Percentiles rank a stretch among this genome's conserved stretches.
These are phyloP conservation scores for Origma solitaria DNA, from an alignment of 2,113 vertebrate genomes.

Conservation along the genomic window DNA sequence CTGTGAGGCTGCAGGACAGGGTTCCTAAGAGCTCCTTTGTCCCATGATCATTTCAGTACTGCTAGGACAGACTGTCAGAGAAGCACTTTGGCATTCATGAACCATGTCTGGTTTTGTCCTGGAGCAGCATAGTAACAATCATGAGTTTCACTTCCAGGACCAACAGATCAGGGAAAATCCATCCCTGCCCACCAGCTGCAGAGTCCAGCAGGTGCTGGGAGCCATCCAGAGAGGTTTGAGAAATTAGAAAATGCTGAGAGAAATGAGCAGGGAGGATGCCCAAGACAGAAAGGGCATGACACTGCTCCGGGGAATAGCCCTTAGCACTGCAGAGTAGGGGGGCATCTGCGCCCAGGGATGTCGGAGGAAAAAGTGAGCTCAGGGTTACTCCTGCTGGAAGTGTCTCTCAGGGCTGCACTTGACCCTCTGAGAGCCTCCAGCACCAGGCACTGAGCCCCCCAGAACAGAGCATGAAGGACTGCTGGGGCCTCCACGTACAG, in stretches of 20 bases:
- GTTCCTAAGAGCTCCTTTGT: neutral
- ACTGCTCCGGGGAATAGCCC: neutral
- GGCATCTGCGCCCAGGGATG: neutral
- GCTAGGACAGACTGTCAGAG: neutral
- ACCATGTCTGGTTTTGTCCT: neutral
- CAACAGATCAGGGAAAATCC: neutral
- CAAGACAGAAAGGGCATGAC: neutral
- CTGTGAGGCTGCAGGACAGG: neutral
- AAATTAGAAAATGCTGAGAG: neutral
- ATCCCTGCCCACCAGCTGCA: neutral
- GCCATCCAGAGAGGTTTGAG: neutral
- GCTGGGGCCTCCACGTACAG: neutral
- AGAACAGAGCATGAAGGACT: neutral
- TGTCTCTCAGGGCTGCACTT: rapidly evolving
- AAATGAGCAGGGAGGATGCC: neutral
- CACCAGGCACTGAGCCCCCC: neutral
- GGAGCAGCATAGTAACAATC: neutral
- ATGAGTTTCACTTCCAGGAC: neutral
- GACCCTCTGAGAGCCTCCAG: neutral
- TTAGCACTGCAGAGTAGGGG: neutral
- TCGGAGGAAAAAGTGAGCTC: neutral
- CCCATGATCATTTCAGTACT: neutral
- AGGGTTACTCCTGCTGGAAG: neutral
- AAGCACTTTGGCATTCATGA: neutral
- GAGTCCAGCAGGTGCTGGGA: neutral